Conservation (phyloP, 2,888 invertebrate species). For the Schizotus pectinicornis region DNA sequence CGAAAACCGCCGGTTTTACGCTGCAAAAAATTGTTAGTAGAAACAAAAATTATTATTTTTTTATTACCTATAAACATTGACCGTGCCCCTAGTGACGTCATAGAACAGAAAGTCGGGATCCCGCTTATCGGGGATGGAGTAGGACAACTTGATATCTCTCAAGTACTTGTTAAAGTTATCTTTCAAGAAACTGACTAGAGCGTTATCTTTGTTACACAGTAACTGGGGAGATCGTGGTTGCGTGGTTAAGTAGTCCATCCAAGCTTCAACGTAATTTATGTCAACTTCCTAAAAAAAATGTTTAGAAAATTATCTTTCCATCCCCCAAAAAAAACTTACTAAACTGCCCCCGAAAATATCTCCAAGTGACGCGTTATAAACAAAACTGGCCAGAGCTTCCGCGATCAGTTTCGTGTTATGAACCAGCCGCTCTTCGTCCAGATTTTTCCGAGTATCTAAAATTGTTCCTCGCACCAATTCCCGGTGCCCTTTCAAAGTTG, state of each 20-base stretch:
- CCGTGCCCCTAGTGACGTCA: slow-evolving; percentile 76
- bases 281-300: slow-evolving; percentile 71
- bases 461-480: slow-evolving; percentile 68
- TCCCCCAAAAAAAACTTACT: slow-evolving; percentile 62
- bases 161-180: slow-evolving; percentile 77
- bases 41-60: slow-evolving; percentile 5
- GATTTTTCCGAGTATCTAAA: slow-evolving; percentile 66
- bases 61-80: slow-evolving; percentile 86
- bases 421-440: slow-evolving; percentile 65
- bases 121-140: slow-evolving; percentile 77
- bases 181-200: slow-evolving; percentile 73
- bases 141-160: slow-evolving; percentile 74
- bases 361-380: slow-evolving; percentile 74
- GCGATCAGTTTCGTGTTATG: slow-evolving; percentile 78
- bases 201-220: slow-evolving; percentile 69
- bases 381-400: slow-evolving; percentile 81
- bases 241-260: slow-evolving; percentile 75
- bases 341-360: slow-evolving; percentile 76
- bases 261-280: slow-evolving; percentile 72
- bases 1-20: slow-evolving; percentile 97
- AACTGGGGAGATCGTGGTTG: slow-evolving; percentile 80
- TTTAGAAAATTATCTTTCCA: background rate
- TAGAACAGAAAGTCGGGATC: slow-evolving; percentile 95
- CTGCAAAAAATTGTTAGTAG: slow-evolving; percentile 63
- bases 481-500: slow-evolving; percentile 75